These are phyloP conservation scores for Sclerodermus sp. DNA, from an alignment of 2,888 invertebrate genomes.

Conservation along the genomic window DNA sequence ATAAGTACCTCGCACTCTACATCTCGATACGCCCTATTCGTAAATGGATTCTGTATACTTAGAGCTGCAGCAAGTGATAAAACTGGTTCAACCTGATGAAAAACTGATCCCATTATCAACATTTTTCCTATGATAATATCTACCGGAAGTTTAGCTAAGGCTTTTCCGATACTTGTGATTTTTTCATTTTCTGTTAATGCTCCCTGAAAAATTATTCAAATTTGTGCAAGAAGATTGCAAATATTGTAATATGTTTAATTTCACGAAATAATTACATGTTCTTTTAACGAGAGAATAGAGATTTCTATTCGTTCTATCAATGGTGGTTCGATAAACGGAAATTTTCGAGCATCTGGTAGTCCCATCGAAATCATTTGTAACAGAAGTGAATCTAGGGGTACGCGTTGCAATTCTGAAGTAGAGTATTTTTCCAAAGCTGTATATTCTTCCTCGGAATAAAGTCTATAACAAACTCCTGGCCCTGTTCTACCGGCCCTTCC, in stretches of 20 bases:
- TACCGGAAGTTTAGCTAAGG: constrained; percentile 87
- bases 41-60: constrained; percentile 91
- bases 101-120: constrained; percentile 87
- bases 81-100: constrained; percentile 85
- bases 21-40: constrained; percentile 84
- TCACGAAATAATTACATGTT: constrained; percentile 73
- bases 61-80: constrained; percentile 88
- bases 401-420: constrained; percentile 90
- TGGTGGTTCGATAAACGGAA: constrained; percentile 96
- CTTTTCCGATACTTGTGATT: constrained; percentile 82
- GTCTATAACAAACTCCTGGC: constrained; percentile 87
- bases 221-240: not conserved
- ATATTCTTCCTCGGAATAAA: constrained; percentile 84
- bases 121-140: constrained; percentile 96
- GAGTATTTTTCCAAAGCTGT: constrained; percentile 79
- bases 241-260: not conserved
- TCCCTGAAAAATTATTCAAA: constrained; percentile 61
- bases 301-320: constrained; percentile 81
- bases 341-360: constrained; percentile 83
- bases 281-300: constrained; percentile 82
- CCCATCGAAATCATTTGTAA: constrained; percentile 94
- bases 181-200: constrained; percentile 79
- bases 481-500: constrained; percentile 94
- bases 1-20: constrained; percentile 73
- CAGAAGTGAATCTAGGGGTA: constrained; percentile 88